phyloP scores from a whole-genome alignment of 2,888 invertebrate species.

The Antitype chi region DNA sequence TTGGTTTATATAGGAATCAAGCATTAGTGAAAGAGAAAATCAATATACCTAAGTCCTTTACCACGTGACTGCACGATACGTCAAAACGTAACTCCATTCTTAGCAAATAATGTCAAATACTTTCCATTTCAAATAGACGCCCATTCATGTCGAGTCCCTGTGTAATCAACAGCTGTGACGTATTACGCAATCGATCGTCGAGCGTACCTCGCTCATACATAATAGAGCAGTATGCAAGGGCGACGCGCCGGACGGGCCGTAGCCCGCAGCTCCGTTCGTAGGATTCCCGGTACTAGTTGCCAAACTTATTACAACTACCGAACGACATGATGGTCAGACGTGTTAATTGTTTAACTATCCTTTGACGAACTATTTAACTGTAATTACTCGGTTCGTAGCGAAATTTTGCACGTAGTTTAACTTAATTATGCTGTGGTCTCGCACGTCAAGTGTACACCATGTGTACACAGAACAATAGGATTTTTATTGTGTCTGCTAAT shows the following conservation, averaged over 20 bases:
- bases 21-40: background rate
- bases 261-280: too few species aligned
- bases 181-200: background rate
- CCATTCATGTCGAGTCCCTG: background rate
- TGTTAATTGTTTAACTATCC: slow-evolving; percentile 10
- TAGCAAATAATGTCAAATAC: background rate
- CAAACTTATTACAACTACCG: background rate
- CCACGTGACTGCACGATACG: background rate
- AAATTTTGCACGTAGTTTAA: background rate
- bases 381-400: background rate
- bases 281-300: background rate
- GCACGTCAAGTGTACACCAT: too few species aligned
- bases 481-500: too few species aligned
- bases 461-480: too few species aligned
- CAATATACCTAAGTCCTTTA: background rate
- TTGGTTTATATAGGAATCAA: too few species aligned
- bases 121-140: background rate
- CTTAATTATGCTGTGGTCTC: background rate
- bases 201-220: slow-evolving; percentile 2
- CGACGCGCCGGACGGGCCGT: background rate
- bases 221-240: background rate
- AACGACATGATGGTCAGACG: background rate
- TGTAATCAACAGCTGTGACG: slow-evolving; percentile 11
- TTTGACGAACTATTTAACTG: slow-evolving; percentile 10
- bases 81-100: background rate